Percentiles rank a stretch among this genome's conserved stretches.
Conservation (phyloP, 2,113 vertebrate genomes). For the Percopsis transmontana region DNA sequence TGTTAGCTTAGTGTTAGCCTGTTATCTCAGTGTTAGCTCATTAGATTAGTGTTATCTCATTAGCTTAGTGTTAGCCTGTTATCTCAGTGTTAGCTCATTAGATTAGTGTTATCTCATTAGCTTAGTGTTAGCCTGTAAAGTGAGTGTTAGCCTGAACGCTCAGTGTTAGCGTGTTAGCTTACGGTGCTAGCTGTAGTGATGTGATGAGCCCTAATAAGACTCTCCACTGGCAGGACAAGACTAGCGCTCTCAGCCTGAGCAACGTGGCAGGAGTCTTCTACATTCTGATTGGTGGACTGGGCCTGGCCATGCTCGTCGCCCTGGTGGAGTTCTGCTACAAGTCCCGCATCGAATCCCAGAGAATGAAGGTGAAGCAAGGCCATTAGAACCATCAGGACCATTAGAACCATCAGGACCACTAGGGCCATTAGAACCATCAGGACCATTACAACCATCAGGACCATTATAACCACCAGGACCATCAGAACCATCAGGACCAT, state of each 20-base stretch:
- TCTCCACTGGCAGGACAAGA: slow-evolving; percentile 89
- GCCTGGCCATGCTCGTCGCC: slow-evolving; percentile 97
- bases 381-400: neutral
- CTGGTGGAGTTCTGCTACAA: slow-evolving; percentile 99
- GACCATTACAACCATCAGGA: neutral
- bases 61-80: no score
- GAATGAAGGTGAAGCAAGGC: slow-evolving; percentile 91
- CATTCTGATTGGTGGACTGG: slow-evolving; percentile 97
- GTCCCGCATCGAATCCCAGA: slow-evolving; percentile 92
- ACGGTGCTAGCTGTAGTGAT: neutral
- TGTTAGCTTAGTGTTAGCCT: no score
- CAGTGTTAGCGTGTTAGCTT: neutral
- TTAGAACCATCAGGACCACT: neutral
- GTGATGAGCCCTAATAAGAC: slow-evolving; percentile 14
- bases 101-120: no score
- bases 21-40: no score
- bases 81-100: no score
- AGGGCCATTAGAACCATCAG: neutral
- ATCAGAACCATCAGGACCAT: no score
- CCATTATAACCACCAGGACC: no score
- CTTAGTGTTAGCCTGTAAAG: no score
- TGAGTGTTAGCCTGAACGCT: neutral
- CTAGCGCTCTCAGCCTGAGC: slow-evolving; percentile 95
- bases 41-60: no score
- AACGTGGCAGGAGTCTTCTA: slow-evolving; percentile 98